These are phyloP conservation scores for Leptinotarsa undecemlineata DNA, from an alignment of 1,140 invertebrate genomes.

Conservation along the genomic window DNA sequence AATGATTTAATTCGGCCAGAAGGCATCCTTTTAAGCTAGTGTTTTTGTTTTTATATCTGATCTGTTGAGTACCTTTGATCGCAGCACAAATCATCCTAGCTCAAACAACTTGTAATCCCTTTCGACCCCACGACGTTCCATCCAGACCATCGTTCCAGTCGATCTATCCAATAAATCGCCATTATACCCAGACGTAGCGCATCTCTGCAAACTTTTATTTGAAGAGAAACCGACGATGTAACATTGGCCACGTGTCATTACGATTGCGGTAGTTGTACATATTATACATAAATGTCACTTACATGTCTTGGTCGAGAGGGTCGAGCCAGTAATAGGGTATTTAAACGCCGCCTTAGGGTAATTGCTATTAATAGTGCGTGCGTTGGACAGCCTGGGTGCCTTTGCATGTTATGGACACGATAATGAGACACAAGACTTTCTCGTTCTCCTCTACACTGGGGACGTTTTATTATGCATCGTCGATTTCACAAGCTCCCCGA, in stretches of 20 bases:
- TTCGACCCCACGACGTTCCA: neutral
- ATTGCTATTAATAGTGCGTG: slow-evolving; percentile 51
- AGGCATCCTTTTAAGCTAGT: no score
- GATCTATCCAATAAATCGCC: slow-evolving; percentile 2
- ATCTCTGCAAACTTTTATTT: neutral
- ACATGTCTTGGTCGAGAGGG: slow-evolving; percentile 36
- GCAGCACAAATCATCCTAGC: neutral
- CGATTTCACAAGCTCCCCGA: neutral
- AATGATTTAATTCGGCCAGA: no score
- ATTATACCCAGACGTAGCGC: neutral
- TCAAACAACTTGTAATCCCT: neutral
- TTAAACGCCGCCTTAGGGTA: slow-evolving; percentile 50
- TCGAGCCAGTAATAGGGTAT: slow-evolving; percentile 43
- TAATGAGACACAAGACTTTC: slow-evolving; percentile 43
- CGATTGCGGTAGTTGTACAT: slow-evolving; percentile 27
- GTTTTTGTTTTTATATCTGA: neutral
- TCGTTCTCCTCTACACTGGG: neutral
- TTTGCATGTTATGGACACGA: slow-evolving; percentile 51
- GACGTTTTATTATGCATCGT: slow-evolving; percentile 9
- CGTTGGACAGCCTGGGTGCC: slow-evolving; percentile 45
- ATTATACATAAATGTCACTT: slow-evolving; percentile 50
- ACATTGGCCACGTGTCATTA: slow-evolving; percentile 23
- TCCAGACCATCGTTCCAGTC: slow-evolving; percentile 5
- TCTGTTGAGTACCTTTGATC: neutral
- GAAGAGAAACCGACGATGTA: neutral